Evolutionary conservation across 2,113 vertebrate species (phyloP).

Genomic region (Litocranius walleri): DNA sequence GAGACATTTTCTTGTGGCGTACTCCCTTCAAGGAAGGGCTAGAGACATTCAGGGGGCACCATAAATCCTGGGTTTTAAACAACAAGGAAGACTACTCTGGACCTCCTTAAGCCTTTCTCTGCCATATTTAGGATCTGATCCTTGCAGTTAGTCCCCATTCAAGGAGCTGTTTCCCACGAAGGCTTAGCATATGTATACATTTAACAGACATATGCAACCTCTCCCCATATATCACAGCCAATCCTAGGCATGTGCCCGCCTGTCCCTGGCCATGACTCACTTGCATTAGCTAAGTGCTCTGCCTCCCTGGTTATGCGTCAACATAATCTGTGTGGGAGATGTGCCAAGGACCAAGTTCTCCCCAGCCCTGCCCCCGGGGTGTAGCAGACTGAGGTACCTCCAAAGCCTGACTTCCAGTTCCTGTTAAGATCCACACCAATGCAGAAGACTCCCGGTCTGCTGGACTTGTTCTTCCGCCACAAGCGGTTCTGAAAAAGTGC

Average conservation of each 20-base stretch:
- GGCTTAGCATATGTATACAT: neutral
- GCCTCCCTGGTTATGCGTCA: neutral
- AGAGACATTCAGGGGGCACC: neutral
- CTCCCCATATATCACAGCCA: neutral
- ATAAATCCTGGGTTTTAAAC: neutral
- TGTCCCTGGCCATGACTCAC: neutral
- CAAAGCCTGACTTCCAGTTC: slow-evolving; percentile 91
- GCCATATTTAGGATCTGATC: neutral
- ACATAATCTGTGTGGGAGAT: neutral
- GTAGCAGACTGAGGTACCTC: slow-evolving; percentile 80
- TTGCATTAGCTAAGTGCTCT: neutral
- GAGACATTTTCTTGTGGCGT: neutral
- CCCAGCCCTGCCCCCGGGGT: accelerated
- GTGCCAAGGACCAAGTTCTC: neutral
- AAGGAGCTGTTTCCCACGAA: neutral
- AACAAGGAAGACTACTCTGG: neutral
- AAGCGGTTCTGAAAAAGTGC: slow-evolving; percentile 84
- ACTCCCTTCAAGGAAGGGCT: neutral
- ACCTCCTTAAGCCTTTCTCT: neutral
- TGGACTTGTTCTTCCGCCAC: slow-evolving; percentile 94
- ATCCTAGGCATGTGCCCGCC: neutral
- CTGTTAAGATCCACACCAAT: slow-evolving; percentile 92
- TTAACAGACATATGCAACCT: neutral
- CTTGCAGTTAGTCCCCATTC: neutral
- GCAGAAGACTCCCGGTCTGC: slow-evolving; percentile 79